Conservation (phyloP, 2,113 vertebrate species). For the Ammodytes marinus region DNA sequence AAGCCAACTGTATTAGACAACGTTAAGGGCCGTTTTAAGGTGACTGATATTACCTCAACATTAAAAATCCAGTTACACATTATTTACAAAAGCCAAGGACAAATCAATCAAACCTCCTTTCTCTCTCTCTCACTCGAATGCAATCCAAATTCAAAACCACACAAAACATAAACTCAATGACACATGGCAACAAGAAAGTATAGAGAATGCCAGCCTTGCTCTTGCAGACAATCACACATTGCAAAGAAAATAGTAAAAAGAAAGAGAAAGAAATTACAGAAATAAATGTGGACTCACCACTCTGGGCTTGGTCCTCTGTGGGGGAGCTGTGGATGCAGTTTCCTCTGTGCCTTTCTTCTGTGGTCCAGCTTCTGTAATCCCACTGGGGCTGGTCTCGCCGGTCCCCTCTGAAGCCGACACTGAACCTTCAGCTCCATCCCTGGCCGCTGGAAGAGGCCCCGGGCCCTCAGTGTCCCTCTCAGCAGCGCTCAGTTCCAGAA, state of each 20-base stretch:
- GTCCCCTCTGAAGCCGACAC: constrained; percentile 75
- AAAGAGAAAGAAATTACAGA: not conserved
- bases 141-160: not conserved
- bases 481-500: constrained; percentile 83
- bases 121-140: not conserved
- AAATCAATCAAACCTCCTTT: not conserved
- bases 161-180: constrained; percentile 9
- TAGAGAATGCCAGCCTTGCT: not conserved
- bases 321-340: constrained; percentile 57
- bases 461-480: constrained; percentile 72
- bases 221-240: constrained; percentile 1
- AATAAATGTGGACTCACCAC: constrained; percentile 90
- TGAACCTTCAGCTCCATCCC: constrained; percentile 56
- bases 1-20: constrained; percentile 1
- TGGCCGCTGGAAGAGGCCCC: constrained; percentile 37
- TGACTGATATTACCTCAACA: not conserved
- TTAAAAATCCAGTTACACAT: not conserved
- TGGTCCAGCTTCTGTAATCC: constrained; percentile 78
- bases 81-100: not conserved
- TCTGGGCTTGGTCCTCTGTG: constrained; percentile 90
- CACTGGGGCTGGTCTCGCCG: constrained; percentile 73
- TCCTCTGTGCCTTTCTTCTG: constrained; percentile 84
- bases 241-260: not conserved
- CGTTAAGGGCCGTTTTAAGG: not conserved
- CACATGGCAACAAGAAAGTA: constrained; percentile 1